Conservation (phyloP, 1,140 invertebrate species). For the Hormaphis cornu region DNA sequence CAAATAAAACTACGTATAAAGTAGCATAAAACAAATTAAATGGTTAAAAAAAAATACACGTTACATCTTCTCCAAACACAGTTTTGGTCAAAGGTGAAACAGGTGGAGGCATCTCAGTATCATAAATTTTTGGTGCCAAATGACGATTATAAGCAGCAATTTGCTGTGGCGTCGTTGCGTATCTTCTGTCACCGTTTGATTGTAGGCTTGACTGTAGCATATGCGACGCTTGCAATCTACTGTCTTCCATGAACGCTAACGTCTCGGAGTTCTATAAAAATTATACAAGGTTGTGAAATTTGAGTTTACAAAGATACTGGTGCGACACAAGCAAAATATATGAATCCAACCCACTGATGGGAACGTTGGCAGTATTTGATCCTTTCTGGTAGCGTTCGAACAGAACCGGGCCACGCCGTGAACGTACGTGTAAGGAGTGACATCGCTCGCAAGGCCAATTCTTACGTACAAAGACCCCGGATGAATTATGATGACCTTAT, state of each 20-base stretch:
- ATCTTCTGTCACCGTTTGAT: slow-evolving; percentile 65
- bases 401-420: slow-evolving; percentile 75
- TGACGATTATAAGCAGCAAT: slow-evolving; percentile 67
- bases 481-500: slow-evolving; percentile 79
- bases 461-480: slow-evolving; percentile 82
- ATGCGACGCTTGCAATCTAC: slow-evolving; percentile 67
- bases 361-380: slow-evolving; percentile 56
- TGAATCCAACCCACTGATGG: slow-evolving; percentile 37
- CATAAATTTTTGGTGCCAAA: not conserved
- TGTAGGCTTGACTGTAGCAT: slow-evolving; percentile 75
- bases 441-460: slow-evolving; percentile 80
- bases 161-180: slow-evolving; percentile 77
- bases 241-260: slow-evolving; percentile 70
- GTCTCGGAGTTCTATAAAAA: slow-evolving; percentile 53
- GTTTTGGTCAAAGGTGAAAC: slow-evolving; percentile 52
- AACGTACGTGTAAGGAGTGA: slow-evolving; percentile 71
- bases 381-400: slow-evolving; percentile 46
- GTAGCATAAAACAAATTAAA: not conserved
- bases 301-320: not conserved
- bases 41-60: not conserved
- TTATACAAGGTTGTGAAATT: slow-evolving; percentile 28
- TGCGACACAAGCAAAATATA: not conserved
- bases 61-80: slow-evolving; percentile 56
- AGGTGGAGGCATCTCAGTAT: not conserved
- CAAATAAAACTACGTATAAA: not conserved